Conservation (phyloP, 64 coral and sea anemone genomes). For the Acropora yongei region DNA sequence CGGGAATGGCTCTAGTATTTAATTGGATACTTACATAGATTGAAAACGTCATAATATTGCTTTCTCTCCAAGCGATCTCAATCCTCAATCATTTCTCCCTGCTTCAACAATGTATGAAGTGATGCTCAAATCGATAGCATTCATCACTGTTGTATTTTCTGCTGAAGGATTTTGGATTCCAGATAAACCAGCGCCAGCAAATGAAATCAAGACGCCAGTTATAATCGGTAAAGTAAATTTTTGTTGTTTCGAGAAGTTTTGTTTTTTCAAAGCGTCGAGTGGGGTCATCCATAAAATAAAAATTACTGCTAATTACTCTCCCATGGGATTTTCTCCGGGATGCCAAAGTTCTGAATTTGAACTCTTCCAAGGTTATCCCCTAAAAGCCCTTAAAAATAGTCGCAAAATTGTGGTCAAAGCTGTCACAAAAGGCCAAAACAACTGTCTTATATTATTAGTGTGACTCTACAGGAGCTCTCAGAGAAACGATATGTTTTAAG, state of each 20-base stretch:
- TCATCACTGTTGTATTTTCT: neutral
- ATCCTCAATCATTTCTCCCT: neutral
- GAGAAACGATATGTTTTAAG: too few relatives aligned
- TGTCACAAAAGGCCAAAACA: too few relatives aligned
- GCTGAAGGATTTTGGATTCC: neutral
- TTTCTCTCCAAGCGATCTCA: neutral
- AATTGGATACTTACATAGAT: neutral
- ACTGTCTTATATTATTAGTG: too few relatives aligned
- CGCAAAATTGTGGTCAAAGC: too few relatives aligned
- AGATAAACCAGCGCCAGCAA: neutral
- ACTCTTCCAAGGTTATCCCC: too few relatives aligned
- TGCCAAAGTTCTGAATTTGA: too few relatives aligned
- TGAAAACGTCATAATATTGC: neutral
- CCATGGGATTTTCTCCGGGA: too few relatives aligned
- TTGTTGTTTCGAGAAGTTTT: neutral
- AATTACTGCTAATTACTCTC: too few relatives aligned
- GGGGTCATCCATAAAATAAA: too few relatives aligned
- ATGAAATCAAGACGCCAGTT: conserved; percentile 38
- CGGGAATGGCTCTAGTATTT: neutral
- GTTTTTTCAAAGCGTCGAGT: neutral
- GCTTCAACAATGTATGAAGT: neutral
- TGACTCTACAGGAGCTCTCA: too few relatives aligned
- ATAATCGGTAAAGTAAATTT: conserved; percentile 13
- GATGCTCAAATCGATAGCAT: neutral
- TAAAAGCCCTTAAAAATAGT: too few relatives aligned